Conservation (phyloP, 1,140 invertebrate genomes). For the Drosophila carrolli region DNA sequence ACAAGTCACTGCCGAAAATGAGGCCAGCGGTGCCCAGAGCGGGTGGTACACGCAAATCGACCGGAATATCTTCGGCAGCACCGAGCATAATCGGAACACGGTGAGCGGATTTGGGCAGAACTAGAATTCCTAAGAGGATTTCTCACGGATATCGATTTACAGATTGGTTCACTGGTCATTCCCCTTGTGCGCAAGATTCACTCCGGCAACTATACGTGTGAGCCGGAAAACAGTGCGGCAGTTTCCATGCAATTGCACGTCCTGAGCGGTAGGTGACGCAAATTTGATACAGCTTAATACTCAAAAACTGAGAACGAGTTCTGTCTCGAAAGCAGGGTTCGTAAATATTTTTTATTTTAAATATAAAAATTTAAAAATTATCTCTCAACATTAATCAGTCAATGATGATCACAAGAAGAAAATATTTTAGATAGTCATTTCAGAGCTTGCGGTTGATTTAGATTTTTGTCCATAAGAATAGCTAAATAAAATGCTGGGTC, state of each 20-base stretch:
- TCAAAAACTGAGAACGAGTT: too few species aligned
- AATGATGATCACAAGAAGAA: too few species aligned
- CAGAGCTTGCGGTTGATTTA: too few species aligned
- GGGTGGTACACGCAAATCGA: conserved; percentile 77
- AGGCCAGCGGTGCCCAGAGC: conserved; percentile 32
- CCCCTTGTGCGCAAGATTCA: conserved; percentile 85
- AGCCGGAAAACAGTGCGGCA: conserved; percentile 73
- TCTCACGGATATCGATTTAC: background rate
- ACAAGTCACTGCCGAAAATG: conserved; percentile 74
- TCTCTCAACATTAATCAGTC: too few species aligned
- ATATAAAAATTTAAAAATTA: too few species aligned
- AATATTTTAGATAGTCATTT: too few species aligned
- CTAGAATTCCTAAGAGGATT: background rate
- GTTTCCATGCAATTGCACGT: conserved; percentile 74
- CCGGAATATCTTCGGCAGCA: conserved; percentile 72
- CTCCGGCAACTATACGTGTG: conserved; percentile 77
- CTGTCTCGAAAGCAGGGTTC: too few species aligned
- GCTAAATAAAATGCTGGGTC: too few species aligned
- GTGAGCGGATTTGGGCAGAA: conserved; percentile 6
- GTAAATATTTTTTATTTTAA: too few species aligned
- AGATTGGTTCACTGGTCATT: conserved; percentile 87
- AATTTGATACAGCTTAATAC: background rate
- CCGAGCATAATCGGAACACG: conserved; percentile 68
- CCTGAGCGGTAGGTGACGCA: conserved; percentile 65
- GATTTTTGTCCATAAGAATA: too few species aligned